phyloP scores from a whole-genome alignment of 2,888 invertebrate genomes.

The Pseudanteris insignis region DNA sequence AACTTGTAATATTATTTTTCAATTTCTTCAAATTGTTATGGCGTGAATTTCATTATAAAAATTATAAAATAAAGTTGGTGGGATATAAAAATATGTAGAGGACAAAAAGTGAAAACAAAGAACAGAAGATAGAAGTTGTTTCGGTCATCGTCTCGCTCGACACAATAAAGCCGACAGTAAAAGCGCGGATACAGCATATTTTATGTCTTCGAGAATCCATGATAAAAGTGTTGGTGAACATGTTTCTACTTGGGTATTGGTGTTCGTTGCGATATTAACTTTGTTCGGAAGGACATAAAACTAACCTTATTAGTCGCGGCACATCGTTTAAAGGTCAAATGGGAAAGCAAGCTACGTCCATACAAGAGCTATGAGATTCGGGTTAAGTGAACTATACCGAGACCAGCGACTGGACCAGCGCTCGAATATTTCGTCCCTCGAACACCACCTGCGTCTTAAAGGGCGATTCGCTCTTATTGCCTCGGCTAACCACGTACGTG shows the following conservation, averaged over 20 bases:
- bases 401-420: constrained; percentile 28
- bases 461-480: constrained; percentile 39
- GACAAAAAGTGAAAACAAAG: constrained; percentile 8
- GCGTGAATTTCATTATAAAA: too few species aligned
- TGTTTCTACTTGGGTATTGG: constrained; percentile 25
- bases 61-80: too few species aligned
- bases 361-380: constrained; percentile 35
- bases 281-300: constrained; percentile 44
- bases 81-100: too few species aligned
- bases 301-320: constrained; percentile 45
- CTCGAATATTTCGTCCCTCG: constrained; percentile 40
- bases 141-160: constrained; percentile 14
- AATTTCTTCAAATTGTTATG: too few species aligned
- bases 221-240: constrained; percentile 28
- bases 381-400: constrained; percentile 26
- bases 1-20: too few species aligned
- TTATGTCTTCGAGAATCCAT: constrained; percentile 35
- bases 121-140: constrained; percentile 16
- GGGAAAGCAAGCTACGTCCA: constrained; percentile 40
- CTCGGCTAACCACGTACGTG: constrained; percentile 34
- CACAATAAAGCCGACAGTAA: constrained; percentile 41
- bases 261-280: constrained; percentile 41
- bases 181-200: constrained; percentile 37
- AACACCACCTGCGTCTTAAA: constrained; percentile 41
- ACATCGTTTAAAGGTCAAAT: constrained; percentile 43